Conservation (phyloP, 2,888 invertebrate genomes). For the Dromius quadrimaculatus region DNA sequence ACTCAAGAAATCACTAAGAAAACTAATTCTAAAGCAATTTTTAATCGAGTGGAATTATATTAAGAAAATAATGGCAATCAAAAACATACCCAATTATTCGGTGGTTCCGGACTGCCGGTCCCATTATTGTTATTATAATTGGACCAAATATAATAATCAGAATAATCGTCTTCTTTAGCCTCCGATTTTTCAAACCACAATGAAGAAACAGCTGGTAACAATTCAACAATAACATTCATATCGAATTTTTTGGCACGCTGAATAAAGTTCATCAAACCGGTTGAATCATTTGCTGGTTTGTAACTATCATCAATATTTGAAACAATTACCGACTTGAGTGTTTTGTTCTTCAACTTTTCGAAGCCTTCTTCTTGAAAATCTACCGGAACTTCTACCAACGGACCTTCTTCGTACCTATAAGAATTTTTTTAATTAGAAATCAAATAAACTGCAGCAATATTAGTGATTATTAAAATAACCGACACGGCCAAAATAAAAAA, state of each 20-base stretch:
- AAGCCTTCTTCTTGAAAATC: slow-evolving; percentile 61
- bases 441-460: slow-evolving; percentile 12
- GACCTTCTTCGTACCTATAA: slow-evolving; percentile 80
- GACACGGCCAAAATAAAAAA: too few species aligned
- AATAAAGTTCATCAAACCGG: slow-evolving; percentile 67
- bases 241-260: slow-evolving; percentile 69
- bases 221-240: slow-evolving; percentile 76
- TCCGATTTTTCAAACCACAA: slow-evolving; percentile 80
- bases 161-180: slow-evolving; percentile 71
- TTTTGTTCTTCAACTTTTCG: slow-evolving; percentile 63
- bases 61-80: too few species aligned
- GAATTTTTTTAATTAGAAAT: slow-evolving; percentile 21
- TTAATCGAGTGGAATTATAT: too few species aligned
- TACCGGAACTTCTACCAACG: slow-evolving; percentile 76
- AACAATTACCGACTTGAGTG: slow-evolving; percentile 77
- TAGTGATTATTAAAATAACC: background rate
- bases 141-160: slow-evolving; percentile 85
- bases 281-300: slow-evolving; percentile 70
- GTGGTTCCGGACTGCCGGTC: slow-evolving; percentile 65
- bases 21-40: too few species aligned
- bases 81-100: slow-evolving; percentile 79
- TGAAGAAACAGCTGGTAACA: slow-evolving; percentile 81
- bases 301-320: slow-evolving; percentile 73
- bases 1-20: too few species aligned
- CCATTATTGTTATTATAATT: slow-evolving; percentile 65